These are phyloP conservation scores for Ptiloglossa arizonensis DNA, from an alignment of 1,140 invertebrate species.

Conservation along the genomic window DNA sequence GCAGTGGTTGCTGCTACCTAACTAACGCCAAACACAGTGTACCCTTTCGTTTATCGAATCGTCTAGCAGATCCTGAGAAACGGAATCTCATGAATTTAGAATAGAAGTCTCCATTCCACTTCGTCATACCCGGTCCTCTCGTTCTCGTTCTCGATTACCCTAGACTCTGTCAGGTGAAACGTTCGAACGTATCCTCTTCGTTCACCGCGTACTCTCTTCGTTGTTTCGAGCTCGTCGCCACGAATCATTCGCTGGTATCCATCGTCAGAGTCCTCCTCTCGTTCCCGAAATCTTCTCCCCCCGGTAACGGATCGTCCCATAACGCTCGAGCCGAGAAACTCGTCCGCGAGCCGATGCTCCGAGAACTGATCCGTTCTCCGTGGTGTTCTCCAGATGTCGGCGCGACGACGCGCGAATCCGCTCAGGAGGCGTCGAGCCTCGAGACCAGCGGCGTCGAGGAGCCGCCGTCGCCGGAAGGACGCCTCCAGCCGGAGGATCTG, in stretches of 20 bases:
- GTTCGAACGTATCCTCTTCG: too few species aligned
- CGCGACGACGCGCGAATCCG: constrained; percentile 49
- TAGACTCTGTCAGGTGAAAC: too few species aligned
- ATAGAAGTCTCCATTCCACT: background rate
- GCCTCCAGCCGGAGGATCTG: constrained; percentile 75
- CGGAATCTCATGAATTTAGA: background rate
- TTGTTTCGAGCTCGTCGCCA: too few species aligned
- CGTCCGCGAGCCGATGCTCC: too few species aligned
- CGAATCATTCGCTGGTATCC: too few species aligned
- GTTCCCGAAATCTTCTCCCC: too few species aligned
- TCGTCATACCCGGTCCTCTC: background rate
- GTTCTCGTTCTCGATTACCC: background rate
- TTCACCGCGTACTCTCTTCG: too few species aligned
- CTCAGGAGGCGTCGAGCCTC: constrained; percentile 45
- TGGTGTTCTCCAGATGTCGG: constrained; percentile 69
- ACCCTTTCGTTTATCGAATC: too few species aligned
- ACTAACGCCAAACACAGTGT: background rate
- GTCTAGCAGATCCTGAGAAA: background rate
- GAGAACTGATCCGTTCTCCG: too few species aligned
- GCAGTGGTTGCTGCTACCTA: too few species aligned
- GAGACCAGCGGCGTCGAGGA: constrained; percentile 52
- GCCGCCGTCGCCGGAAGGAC: constrained; percentile 70
- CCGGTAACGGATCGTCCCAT: too few species aligned
- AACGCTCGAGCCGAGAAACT: background rate
- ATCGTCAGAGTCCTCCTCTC: too few species aligned